Evolutionary conservation across 2,797 vertebrate genomes (phyloP).

Genomic region (Darevskia mixta): DNA sequence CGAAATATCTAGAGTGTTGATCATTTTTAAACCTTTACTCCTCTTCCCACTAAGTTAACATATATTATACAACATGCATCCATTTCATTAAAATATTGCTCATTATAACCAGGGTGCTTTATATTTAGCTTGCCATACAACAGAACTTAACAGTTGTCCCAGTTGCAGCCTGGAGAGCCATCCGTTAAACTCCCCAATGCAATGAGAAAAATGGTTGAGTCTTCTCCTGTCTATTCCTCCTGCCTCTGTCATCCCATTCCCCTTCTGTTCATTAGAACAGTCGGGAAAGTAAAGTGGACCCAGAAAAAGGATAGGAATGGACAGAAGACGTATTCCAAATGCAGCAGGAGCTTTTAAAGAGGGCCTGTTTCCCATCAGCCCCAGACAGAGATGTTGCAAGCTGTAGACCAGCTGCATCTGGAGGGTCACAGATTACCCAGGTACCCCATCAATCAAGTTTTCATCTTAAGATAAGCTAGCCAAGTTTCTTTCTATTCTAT

Average conservation of each 20-base stretch:
- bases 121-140: not conserved
- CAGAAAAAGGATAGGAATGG: not conserved
- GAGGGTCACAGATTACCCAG: not conserved
- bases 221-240: not conserved
- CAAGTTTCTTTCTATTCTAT: not conserved
- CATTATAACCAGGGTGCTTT: not conserved
- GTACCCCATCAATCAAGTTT: not conserved
- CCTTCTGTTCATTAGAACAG: not conserved
- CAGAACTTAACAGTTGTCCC: not conserved
- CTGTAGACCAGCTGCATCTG: not conserved
- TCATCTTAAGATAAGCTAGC: not conserved
- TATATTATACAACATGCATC: not conserved
- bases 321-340: not conserved
- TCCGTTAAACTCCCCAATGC: not conserved
- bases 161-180: not conserved
- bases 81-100: not conserved
- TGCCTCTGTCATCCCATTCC: not conserved
- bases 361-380: not conserved
- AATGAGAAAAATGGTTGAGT: not conserved
- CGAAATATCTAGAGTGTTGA: not conserved
- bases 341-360: not conserved
- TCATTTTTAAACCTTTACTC: not conserved
- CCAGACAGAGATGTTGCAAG: not conserved
- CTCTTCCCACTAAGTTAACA: not conserved
- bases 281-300: not conserved